Evolutionary conservation across 1,140 invertebrate genomes (phyloP).

Genomic region (Metopolophium dirhodum): DNA sequence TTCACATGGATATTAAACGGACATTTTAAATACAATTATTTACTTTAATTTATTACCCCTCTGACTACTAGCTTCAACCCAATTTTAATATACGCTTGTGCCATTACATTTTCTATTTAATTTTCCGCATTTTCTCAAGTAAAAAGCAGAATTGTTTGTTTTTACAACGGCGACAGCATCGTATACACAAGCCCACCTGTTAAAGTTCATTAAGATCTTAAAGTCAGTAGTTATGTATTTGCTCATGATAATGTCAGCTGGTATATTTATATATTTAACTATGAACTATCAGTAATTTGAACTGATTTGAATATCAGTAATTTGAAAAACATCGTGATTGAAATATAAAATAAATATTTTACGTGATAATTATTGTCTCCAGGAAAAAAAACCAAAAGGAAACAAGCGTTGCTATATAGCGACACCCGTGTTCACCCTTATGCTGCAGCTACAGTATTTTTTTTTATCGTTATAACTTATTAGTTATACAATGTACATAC

Average conservation of each 20-base stretch:
- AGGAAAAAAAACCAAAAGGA: not conserved
- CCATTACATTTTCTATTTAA: too few species aligned
- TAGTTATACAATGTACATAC: not conserved
- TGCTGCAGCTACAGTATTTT: not conserved
- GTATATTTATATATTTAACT: not conserved
- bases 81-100: not conserved
- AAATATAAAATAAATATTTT: not conserved
- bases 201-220: not conserved
- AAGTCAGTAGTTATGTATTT: not conserved
- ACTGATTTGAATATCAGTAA: too few species aligned
- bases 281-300: not conserved
- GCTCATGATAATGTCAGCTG: not conserved
- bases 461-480: not conserved
- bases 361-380: not conserved
- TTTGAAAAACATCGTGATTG: not conserved
- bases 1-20: too few species aligned
- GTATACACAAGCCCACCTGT: not conserved
- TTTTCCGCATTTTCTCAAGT: not conserved
- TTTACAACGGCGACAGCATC: not conserved
- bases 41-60: not conserved
- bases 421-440: not conserved
- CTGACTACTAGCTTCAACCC: too few species aligned
- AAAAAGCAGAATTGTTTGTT: not conserved
- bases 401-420: not conserved
- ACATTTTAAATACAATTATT: too few species aligned